Evolutionary conservation across 2,797 vertebrate species (phyloP).

Genomic region (Melanotaenia nigrans): DNA sequence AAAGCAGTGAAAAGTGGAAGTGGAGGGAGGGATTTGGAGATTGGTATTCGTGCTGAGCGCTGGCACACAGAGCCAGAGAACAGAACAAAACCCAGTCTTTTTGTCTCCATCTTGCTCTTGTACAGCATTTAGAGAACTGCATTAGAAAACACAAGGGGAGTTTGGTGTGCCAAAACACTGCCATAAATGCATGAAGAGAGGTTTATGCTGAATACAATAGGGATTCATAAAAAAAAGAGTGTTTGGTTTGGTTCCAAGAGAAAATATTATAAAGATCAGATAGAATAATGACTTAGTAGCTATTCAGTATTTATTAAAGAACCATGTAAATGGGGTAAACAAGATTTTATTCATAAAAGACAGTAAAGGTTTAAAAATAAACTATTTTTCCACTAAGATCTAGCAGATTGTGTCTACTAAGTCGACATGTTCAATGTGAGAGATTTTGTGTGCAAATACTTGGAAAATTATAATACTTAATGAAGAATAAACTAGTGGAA

Average conservation of each 20-base stretch:
- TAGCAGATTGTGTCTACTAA: background rate
- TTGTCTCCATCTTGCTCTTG: constrained; percentile 53
- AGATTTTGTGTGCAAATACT: background rate
- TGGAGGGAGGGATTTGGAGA: constrained; percentile 78
- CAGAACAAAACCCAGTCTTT: constrained; percentile 67
- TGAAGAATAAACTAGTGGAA: background rate
- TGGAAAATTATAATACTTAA: background rate
- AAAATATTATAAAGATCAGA: background rate
- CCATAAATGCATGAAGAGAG: constrained; percentile 37
- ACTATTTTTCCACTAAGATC: background rate
- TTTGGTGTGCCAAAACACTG: constrained; percentile 47
- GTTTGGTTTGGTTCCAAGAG: constrained; percentile 11
- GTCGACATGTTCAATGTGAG: too few species aligned
- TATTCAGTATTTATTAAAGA: background rate
- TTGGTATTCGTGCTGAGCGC: constrained; percentile 77
- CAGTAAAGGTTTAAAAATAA: background rate
- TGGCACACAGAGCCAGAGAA: constrained; percentile 68
- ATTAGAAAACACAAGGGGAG: constrained; percentile 51
- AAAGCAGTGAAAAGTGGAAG: constrained; percentile 80
- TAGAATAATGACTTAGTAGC: background rate
- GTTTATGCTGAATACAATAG: constrained; percentile 32
- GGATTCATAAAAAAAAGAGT: constrained; percentile 23
- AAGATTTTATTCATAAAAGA: background rate
- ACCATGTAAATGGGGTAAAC: background rate
- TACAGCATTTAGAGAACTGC: constrained; percentile 58